Percentiles rank a stretch among this genome's conserved stretches.
phyloP scores from a whole-genome alignment of 2,797 vertebrate genomes.

The Danio jaintianensis region DNA sequence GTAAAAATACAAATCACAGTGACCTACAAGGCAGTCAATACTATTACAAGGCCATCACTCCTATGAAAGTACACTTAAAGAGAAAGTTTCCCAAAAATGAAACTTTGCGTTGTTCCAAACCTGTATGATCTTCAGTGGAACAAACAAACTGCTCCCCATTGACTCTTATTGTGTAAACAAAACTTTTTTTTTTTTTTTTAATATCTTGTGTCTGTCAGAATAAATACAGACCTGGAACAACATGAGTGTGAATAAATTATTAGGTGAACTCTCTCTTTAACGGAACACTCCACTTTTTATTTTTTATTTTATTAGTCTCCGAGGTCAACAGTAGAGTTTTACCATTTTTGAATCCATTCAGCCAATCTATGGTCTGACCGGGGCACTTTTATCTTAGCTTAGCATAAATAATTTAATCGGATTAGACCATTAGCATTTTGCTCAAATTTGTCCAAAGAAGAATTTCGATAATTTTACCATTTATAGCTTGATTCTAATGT shows the following conservation, averaged over 20 bases:
- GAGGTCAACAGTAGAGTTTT: too few relatives aligned
- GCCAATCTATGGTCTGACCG: too few relatives aligned
- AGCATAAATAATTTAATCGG: too few relatives aligned
- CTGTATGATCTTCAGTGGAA: not conserved
- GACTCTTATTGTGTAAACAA: not conserved
- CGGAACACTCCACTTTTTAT: too few relatives aligned
- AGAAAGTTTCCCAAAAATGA: not conserved
- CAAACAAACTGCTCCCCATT: not conserved
- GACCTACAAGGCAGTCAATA: slow-evolving; percentile 71
- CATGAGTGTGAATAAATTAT: not conserved
- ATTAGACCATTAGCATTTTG: too few relatives aligned
- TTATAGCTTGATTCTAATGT: too few relatives aligned
- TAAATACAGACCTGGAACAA: not conserved
- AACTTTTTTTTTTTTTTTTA: not conserved
- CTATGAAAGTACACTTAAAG: slow-evolving; percentile 68
- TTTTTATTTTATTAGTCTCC: too few relatives aligned
- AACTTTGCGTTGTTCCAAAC: not conserved
- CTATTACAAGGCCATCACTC: slow-evolving; percentile 62
- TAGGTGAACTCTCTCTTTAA: not conserved
- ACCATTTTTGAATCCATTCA: too few relatives aligned
- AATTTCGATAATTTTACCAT: too few relatives aligned
- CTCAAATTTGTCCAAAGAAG: too few relatives aligned
- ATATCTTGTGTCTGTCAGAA: not conserved
- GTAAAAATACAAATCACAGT: slow-evolving; percentile 71
- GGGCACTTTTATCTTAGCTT: too few relatives aligned